Percentiles rank a stretch among this genome's conserved stretches.
Conservation (phyloP, 1,140 invertebrate species). For the Argopecten irradians region DNA sequence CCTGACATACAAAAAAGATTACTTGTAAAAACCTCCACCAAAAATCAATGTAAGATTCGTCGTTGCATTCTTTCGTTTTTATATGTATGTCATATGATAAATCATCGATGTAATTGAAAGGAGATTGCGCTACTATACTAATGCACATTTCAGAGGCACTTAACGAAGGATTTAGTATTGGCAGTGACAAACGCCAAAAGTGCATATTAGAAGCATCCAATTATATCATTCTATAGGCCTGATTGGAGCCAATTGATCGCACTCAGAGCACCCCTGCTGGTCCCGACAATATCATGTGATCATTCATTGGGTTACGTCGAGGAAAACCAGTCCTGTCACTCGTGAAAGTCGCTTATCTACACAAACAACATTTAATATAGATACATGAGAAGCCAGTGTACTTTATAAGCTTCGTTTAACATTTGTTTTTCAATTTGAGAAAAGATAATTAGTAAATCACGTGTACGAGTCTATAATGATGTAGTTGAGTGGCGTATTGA, state of each 20-base stretch:
- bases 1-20: not conserved
- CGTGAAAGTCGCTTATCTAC: not conserved
- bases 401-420: not conserved
- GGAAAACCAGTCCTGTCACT: not conserved
- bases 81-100: not conserved
- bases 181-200: not conserved
- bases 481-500: not conserved
- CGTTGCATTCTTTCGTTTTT: not conserved
- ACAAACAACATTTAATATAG: not conserved
- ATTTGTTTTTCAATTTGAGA: not conserved
- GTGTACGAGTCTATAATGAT: not conserved
- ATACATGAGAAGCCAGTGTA: not conserved
- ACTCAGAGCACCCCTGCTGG: not conserved
- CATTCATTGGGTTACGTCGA: not conserved
- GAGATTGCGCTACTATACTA: not conserved
- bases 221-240: not conserved
- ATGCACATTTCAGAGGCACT: constrained; percentile 13
- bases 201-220: constrained; percentile 9
- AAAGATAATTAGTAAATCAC: not conserved
- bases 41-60: not conserved
- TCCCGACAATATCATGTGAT: not conserved
- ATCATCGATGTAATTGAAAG: constrained; percentile 10
- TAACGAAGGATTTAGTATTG: not conserved
- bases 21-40: not conserved
- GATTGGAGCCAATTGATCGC: constrained; percentile 7